Conservation (phyloP, 2,797 vertebrate species). For the Hydrocynus forskahlii region DNA sequence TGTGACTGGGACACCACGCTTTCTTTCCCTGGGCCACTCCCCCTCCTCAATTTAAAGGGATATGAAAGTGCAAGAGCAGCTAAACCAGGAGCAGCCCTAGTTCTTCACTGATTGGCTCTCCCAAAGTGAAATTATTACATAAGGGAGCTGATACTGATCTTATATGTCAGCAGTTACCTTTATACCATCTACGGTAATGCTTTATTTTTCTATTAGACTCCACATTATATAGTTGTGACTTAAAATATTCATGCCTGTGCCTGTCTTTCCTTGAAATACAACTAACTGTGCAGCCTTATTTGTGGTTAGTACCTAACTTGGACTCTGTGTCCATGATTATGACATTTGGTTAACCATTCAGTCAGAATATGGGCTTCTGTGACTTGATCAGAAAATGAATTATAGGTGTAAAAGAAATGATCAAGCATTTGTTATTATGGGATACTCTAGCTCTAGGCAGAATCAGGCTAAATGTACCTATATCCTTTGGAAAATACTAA, state of each 20-base stretch:
- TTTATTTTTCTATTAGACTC: background rate
- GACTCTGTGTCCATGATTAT: background rate
- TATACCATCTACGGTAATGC: no score
- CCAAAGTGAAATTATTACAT: background rate
- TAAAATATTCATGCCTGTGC: background rate
- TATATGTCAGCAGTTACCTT: background rate
- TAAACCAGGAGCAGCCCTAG: background rate
- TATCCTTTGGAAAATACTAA: background rate
- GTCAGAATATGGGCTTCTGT: background rate
- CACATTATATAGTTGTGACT: background rate
- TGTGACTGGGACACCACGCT: slow-evolving; percentile 39
- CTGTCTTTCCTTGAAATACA: background rate
- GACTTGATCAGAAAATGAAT: background rate
- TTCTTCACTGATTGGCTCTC: background rate
- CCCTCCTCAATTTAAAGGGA: background rate
- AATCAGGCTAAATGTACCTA: background rate
- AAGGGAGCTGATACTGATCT: background rate
- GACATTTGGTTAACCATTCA: background rate
- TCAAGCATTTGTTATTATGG: no score
- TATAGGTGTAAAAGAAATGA: no score
- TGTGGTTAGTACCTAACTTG: background rate
- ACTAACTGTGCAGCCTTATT: background rate
- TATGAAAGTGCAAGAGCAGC: background rate
- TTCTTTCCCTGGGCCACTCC: slow-evolving; percentile 37
- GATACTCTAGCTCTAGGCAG: background rate